Evolutionary conservation across 53 echinoderm and acorn worm genomes (phyloP).

Genomic region (Crossaster papposus): DNA sequence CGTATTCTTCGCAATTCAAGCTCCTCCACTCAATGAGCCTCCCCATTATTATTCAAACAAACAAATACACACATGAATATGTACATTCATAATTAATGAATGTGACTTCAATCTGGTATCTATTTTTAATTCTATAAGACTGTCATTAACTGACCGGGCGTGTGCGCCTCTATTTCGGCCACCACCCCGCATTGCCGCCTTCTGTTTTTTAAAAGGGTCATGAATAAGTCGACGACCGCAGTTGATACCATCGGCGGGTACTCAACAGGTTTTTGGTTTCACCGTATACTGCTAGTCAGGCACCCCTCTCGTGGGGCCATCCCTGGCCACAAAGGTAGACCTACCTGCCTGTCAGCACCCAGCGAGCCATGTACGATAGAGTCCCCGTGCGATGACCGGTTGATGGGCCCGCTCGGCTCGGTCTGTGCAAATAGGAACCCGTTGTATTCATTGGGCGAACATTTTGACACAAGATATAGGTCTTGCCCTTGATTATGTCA

Average conservation of each 20-base stretch:
- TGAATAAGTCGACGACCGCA: constrained; percentile 46
- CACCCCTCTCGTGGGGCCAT: constrained; percentile 15
- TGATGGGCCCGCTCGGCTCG: constrained; percentile 22
- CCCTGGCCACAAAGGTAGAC: neutral
- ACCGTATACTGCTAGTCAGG: constrained; percentile 25
- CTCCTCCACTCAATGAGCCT: no score
- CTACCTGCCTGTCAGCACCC: constrained; percentile 39
- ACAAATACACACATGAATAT: no score
- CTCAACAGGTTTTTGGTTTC: neutral
- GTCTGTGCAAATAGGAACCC: neutral
- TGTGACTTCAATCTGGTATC: no score
- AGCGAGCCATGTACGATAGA: constrained; percentile 32
- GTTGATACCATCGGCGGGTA: neutral
- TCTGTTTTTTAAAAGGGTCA: constrained; percentile 28
- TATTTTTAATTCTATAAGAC: neutral
- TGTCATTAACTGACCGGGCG: neutral
- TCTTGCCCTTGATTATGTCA: neutral
- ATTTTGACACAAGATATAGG: neutral
- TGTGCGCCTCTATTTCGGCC: neutral
- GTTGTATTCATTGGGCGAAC: neutral
- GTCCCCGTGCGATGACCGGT: constrained; percentile 48
- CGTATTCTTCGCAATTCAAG: no score
- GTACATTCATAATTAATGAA: no score
- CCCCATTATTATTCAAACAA: no score
- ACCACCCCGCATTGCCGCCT: neutral